Evolutionary conservation across 2,888 invertebrate genomes (phyloP), one percentile per base, ranked within the genome.

Genomic region (Dyspetes luteomarginatus): DNA sequence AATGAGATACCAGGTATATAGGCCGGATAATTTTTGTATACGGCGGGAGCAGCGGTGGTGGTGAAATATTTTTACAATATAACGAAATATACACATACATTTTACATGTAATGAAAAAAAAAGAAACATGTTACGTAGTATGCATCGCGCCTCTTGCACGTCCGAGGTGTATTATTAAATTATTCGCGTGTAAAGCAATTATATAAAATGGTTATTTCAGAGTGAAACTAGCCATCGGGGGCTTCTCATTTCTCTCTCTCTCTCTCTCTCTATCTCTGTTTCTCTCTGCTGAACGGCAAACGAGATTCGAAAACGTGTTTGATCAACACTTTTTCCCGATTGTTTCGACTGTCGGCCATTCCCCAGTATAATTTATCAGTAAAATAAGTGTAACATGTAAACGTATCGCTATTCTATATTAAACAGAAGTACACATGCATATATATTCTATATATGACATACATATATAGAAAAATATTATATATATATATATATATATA

Each of bases 151-250:
- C 55, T 73, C 71, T 60, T 64, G 55, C 60, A 71, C 77, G 79
- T 80, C 72, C 79, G 68, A 58, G 19, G 77, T 58, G 77, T 65
- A 82, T 86, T 86, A 86, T 88, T 84, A 83, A 88, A 88, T 88
- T 87, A 88, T 86, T 85, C 81, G 83, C 55, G 55, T 64, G 52
- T 64, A 48, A 76, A 62, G 78, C 82, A 80, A 86, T 86, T 85
- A 88, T 85, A 83, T 76, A 69, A 79, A 74, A 82, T 82, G 84
- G 82, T 83, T 78, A 78, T 78, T 79, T 72, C 73, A 36, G 30
- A 52, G 48, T 52, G 71, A 71, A 82, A 78, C 45, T 48, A 30
- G 36, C 26, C 62, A 68, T 45, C 60, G 60, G 45, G 55, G 52
- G 30, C 60, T 52, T 43, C 52, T 67, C 76, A 52, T 76, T 76